Evolutionary conservation across 1,140 invertebrate species (phyloP), one percentile per base, ranked within the genome.

Genomic region (Charaxes varanes): DNA sequence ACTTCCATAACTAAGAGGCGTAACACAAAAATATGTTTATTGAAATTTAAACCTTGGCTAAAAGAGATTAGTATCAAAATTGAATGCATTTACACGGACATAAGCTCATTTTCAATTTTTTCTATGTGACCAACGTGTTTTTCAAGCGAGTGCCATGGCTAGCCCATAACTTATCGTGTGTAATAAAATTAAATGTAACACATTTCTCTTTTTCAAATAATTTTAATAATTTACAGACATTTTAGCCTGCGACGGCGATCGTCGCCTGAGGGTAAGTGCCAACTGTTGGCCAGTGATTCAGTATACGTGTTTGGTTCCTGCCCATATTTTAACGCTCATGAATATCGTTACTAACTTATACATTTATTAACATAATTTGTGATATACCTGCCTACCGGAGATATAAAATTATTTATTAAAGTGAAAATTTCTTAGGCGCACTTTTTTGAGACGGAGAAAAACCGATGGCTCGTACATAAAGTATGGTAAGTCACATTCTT

Each of bases 181-280:
- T 83, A 83, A 83, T 83, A 83, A 83, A 83, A 80, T 83, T 83
- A 83, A 83, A 80, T 83, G 76, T 80, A 83, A 77, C 76, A 79
- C 79, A 80, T 83, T 80, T 80, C 76, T 83, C 74, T 83, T 80
- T 83, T 77, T 77, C 76, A 73, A 77, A 67, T 79, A 80, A 83
- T 83, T 76, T 80, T 79, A 62, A 78, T 82, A 78, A 80, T 82
- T 82, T 82, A 80, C 78, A 74, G 56, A 70, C 58, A 79, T 82
- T 82, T 82, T 79, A 78, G 71, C 66, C 65, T 41, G 71, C 65
- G 71, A 67, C 55, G 62, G 63, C 62, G 60, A 62, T 67, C 54
- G 67, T 63, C 70, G 70, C 70, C 69, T 38, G 51, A 28, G 61
- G 70, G 41, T 21, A 35, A 28, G 36, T 11, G 42, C 27, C 12